Evolutionary conservation across 2,113 vertebrate genomes (phyloP).

Genomic region (Phyllostomus hastatus): DNA sequence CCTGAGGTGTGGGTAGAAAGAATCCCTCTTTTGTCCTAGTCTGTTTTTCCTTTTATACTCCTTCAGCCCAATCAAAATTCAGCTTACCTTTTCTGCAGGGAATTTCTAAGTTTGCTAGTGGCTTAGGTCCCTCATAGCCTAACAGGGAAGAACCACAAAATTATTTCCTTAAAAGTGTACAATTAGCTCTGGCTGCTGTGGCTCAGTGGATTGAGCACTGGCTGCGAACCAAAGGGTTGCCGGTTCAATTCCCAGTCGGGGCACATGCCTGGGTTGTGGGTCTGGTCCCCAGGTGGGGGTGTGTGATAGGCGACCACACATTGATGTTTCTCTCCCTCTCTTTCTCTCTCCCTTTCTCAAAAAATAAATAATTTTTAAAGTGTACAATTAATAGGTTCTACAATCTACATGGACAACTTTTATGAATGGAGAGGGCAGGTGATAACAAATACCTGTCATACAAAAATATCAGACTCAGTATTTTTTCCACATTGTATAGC

Average conservation of each 20-base stretch:
- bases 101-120: neutral
- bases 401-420: neutral
- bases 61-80: neutral
- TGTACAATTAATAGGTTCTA: neutral
- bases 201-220: no score
- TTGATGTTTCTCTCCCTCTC: no score
- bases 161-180: neutral
- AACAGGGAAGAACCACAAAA: neutral
- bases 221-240: no score
- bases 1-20: neutral
- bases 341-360: no score
- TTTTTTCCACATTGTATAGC: neutral
- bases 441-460: neutral
- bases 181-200: neutral
- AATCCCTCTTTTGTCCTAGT: neutral
- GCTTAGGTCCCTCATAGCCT: neutral
- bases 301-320: no score
- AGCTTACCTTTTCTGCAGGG: neutral
- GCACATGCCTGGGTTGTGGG: no score
- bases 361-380: neutral
- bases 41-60: neutral
- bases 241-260: no score
- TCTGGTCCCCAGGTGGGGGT: no score
- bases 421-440: neutral
- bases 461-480: neutral